These are phyloP conservation scores for Sceloporus undulatus DNA, from an alignment of 2,113 vertebrate genomes.

Conservation along the genomic window DNA sequence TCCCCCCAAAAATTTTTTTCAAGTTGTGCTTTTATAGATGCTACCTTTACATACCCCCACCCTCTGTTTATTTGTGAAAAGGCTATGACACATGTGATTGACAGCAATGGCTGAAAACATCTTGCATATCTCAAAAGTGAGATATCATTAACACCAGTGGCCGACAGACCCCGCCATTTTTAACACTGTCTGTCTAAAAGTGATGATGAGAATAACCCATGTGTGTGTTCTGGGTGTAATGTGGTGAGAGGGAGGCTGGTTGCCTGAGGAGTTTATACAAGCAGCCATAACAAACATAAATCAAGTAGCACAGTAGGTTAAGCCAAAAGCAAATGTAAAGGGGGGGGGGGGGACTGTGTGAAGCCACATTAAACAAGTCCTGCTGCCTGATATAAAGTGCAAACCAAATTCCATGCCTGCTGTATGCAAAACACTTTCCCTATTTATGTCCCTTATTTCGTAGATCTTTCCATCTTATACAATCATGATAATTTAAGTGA, in stretches of 20 bases:
- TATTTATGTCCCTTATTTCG: neutral
- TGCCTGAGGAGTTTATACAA: neutral
- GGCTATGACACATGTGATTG: too few relatives aligned
- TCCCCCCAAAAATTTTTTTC: too few relatives aligned
- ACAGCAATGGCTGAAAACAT: too few relatives aligned
- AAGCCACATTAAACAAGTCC: conserved; percentile 13
- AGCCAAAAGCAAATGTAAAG: neutral
- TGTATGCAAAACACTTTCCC: neutral
- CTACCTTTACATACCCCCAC: too few relatives aligned
- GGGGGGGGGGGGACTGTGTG: neutral
- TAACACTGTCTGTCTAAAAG: neutral
- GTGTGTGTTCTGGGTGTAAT: neutral
- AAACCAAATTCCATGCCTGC: conserved; percentile 9
- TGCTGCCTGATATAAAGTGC: neutral
- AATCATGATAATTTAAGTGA: neutral
- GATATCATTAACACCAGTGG: too few relatives aligned
- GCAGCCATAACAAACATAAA: neutral
- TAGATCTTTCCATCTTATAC: neutral
- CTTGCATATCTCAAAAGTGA: too few relatives aligned
- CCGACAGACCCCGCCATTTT: neutral
- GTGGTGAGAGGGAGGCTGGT: neutral
- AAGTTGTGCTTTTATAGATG: too few relatives aligned
- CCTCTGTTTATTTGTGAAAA: too few relatives aligned
- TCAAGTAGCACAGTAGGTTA: neutral
- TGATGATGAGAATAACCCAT: neutral